Percentiles rank a stretch among this genome's conserved stretches.
phyloP scores from a whole-genome alignment of 2,113 vertebrate genomes.

The Myotis davidii region DNA sequence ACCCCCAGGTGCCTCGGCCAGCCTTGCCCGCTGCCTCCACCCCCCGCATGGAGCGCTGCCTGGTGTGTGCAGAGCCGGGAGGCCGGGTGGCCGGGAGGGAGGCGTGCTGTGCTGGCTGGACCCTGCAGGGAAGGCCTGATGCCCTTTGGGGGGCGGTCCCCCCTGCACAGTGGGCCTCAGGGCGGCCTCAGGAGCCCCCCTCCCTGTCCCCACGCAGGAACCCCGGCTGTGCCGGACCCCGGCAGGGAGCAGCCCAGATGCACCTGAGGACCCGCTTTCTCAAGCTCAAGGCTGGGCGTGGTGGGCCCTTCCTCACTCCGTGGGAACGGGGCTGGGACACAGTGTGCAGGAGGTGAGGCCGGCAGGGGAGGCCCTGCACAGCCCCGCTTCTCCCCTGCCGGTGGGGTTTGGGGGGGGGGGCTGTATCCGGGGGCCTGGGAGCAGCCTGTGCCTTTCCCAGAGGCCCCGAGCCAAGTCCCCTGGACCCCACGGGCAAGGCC shows the following conservation, averaged over 20 bases:
- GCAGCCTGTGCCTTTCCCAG: neutral
- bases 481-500: fast-evolving
- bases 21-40: neutral
- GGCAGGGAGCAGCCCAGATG: neutral
- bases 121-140: neutral
- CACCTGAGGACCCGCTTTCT: neutral
- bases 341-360: fast-evolving
- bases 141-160: neutral
- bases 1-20: neutral
- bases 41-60: neutral
- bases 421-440: neutral
- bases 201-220: neutral
- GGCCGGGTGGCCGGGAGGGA: too few relatives aligned
- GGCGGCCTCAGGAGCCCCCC: neutral
- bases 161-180: neutral
- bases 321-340: neutral
- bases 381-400: neutral
- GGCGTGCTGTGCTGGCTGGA: too few relatives aligned
- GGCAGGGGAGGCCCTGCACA: too few relatives aligned
- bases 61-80: neutral
- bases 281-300: too few relatives aligned
- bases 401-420: too few relatives aligned
- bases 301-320: too few relatives aligned
- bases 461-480: neutral
- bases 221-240: neutral